These are phyloP conservation scores for Urosaurus nigricauda DNA, from an alignment of 2,797 vertebrate genomes.

Conservation along the genomic window DNA sequence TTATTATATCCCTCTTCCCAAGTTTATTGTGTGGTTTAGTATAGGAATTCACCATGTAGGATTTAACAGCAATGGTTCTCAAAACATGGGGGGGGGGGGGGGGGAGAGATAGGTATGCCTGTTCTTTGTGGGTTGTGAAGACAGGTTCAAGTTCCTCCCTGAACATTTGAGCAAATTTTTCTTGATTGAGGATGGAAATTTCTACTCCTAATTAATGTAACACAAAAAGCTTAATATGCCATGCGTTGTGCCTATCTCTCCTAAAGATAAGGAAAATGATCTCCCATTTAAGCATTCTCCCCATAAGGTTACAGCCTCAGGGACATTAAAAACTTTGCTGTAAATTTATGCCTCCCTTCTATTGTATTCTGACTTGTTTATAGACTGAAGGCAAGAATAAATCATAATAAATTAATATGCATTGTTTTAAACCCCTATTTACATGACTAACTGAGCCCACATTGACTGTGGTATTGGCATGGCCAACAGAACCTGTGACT, in stretches of 20 bases:
- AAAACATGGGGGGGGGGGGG: background rate
- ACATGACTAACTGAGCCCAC: background rate
- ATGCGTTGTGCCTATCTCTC: background rate
- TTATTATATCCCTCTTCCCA: background rate
- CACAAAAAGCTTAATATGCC: background rate
- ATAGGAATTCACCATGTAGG: background rate
- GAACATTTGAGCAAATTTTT: background rate
- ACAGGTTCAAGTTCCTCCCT: background rate
- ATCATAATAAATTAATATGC: background rate
- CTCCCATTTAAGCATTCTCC: background rate
- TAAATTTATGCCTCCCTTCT: background rate
- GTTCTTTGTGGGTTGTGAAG: background rate
- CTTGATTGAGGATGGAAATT: constrained; percentile 14
- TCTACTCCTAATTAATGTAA: background rate
- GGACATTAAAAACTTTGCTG: background rate
- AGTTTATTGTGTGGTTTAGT: background rate
- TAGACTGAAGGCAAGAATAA: background rate
- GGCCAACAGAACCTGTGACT: background rate
- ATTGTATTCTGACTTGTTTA: background rate
- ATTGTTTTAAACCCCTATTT: background rate
- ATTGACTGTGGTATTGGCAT: background rate
- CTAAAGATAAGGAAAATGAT: background rate
- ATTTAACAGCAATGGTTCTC: background rate
- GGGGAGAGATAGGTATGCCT: background rate
- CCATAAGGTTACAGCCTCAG: background rate